Percentiles rank a stretch among this genome's conserved stretches.
These are phyloP conservation scores for Pangasius krempfi DNA, from an alignment of 2,797 vertebrate species.

Conservation along the genomic window DNA sequence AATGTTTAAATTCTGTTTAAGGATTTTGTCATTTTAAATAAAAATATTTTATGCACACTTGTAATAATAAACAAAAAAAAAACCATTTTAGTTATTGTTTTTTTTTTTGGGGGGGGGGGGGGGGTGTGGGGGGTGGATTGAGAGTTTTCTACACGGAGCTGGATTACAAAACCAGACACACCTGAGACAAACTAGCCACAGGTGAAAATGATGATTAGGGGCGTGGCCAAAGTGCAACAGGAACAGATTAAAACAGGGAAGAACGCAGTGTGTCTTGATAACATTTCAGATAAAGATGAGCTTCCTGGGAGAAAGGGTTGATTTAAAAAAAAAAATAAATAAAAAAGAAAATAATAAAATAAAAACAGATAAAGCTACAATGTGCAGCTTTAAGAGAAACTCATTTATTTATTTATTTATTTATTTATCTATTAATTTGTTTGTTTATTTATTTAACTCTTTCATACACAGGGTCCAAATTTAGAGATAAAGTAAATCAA, in stretches of 20 bases:
- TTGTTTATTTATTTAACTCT: no score
- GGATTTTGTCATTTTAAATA: background rate
- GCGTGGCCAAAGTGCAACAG: background rate
- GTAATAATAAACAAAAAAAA: no score
- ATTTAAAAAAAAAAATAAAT: no score
- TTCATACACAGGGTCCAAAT: no score
- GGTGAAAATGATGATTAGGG: conserved; percentile 1
- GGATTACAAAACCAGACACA: background rate
- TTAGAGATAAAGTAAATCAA: no score
- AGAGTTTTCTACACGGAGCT: background rate
- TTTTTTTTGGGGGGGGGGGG: no score
- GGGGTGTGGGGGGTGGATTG: background rate
- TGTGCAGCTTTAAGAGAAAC: background rate
- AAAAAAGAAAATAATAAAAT: no score
- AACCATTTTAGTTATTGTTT: background rate
- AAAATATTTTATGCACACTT: background rate
- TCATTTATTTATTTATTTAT: background rate
- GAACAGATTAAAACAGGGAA: background rate
- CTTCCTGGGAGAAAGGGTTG: background rate
- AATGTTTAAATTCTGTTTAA: background rate
- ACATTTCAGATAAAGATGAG: background rate
- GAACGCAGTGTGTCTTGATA: background rate
- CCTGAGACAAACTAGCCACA: background rate
- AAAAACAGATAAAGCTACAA: no score
- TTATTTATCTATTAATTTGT: no score